Evolutionary conservation across 37 sponge, comb jelly and placozoan species (phyloP).

Genomic region (Mnemiopsis leidyi): DNA sequence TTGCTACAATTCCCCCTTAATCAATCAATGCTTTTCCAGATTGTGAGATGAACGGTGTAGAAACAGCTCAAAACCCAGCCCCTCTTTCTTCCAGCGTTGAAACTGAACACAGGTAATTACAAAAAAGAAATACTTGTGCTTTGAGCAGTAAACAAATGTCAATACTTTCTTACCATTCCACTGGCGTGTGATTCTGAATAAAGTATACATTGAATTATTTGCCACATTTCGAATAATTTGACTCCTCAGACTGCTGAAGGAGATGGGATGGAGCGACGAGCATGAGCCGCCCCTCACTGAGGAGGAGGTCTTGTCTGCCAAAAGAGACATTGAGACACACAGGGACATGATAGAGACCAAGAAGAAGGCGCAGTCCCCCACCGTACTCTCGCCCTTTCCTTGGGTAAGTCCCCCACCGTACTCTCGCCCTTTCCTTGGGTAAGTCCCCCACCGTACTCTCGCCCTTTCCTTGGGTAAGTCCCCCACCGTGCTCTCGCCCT

Average conservation of each 20-base stretch:
- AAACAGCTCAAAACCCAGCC: neutral
- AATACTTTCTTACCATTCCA: neutral
- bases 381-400: constrained; percentile 45
- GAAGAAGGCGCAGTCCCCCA: neutral
- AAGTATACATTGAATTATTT: too few species aligned
- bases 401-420: too few species aligned
- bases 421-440: too few species aligned
- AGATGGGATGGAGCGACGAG: constrained; percentile 52
- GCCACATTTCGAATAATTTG: neutral
- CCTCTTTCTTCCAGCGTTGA: constrained; percentile 59
- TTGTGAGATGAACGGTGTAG: constrained; percentile 31
- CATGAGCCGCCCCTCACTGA: constrained; percentile 48
- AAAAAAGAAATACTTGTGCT: too few species aligned
- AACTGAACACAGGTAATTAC: constrained; percentile 60
- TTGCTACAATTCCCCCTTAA: too few species aligned
- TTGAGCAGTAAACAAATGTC: too few species aligned
- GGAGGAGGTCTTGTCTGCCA: constrained; percentile 31
- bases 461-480: too few species aligned
- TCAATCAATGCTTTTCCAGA: too few species aligned
- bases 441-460: too few species aligned
- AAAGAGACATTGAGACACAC: constrained; percentile 10
- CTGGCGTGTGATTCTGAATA: too few species aligned
- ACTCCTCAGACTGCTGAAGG: constrained; percentile 35
- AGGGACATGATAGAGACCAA: neutral
- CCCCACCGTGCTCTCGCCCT: too few species aligned